Evolutionary conservation across 1,140 invertebrate genomes (phyloP), one percentile per base, ranked within the genome.

Genomic region (Thaumatotibia leucotreta): DNA sequence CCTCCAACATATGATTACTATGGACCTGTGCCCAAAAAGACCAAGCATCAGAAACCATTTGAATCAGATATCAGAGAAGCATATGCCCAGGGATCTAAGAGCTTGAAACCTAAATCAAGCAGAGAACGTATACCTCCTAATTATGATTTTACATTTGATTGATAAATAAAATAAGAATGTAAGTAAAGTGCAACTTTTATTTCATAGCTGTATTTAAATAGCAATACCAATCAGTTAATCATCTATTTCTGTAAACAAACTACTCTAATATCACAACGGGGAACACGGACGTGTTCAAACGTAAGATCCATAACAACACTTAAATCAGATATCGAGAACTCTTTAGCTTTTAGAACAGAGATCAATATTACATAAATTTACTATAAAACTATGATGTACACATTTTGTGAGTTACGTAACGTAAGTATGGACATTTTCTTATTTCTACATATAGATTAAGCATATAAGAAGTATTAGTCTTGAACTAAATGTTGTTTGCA

Each of bases 71-170:
- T 95, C 17, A 92, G 91, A 72, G 93, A 94, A 49, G 93, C 94
- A 1, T 95, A 95, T 76, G 92, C 92, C 64, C 94, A 94, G 64
- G 95, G 95, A 9, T 83, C 95, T 3, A 93, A 92, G 74, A 95
- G 92, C 79, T 89, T 96, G 50, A 92, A 95, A 72, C 31, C 72
- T 24, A 86, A 84, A 68, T 63, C 73, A 6, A 82, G 75, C 63
- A 75, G 72, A 23, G 76, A 70, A 31, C 69, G 83, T 52, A 65
- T 91, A 64, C 70, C 82, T 9, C 72, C 85, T 63, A 70, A 82
- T 66, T 91, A 91, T 69, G 86, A 89, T 67, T 91, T 91, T 69
- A 82, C 80, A 22, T 87, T 88, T 66, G 82, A 84, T 72, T 89
- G 68, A 81, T 31, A 54, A 23, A n/a, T 63, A 65, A 65, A 50